Evolutionary conservation across 2,113 vertebrate species (phyloP).

Genomic region (Lophochroa leadbeateri): DNA sequence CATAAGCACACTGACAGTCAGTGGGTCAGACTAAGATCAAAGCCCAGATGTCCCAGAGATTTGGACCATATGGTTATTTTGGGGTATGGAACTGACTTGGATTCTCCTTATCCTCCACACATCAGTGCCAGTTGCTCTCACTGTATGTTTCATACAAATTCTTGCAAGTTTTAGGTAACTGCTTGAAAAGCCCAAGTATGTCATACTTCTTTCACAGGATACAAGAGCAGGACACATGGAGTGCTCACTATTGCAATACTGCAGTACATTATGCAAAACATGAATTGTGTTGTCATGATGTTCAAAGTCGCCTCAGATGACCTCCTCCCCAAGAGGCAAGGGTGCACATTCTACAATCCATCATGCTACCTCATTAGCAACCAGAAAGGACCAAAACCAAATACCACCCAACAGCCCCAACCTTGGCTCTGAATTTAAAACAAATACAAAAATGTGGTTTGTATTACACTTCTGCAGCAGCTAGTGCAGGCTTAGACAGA

Average conservation of each 20-base stretch:
- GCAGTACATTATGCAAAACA: accelerated
- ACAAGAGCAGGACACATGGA: accelerated
- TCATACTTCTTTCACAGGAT: background rate
- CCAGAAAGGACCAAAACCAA: background rate
- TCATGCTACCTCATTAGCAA: background rate
- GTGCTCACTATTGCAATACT: background rate
- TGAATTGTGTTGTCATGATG: accelerated
- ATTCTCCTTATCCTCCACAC: background rate
- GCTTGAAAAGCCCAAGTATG: background rate
- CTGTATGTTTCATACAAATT: background rate
- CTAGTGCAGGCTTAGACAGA: background rate
- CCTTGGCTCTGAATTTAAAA: background rate
- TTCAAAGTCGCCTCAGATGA: background rate
- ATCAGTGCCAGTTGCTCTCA: background rate
- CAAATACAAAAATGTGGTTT: background rate
- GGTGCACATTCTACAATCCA: background rate
- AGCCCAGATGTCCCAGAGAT: background rate
- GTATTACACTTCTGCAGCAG: background rate
- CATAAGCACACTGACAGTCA: accelerated
- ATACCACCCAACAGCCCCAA: background rate
- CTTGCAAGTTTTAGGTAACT: background rate
- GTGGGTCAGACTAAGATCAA: background rate
- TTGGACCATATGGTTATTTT: background rate
- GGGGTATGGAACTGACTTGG: background rate
- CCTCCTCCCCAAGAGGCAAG: background rate